A percentile compares a stretch with the other conserved stretches of the same genome.
These are phyloP conservation scores for Nannospalax galili DNA, from an alignment of 2,113 vertebrate genomes.

Conservation along the genomic window DNA sequence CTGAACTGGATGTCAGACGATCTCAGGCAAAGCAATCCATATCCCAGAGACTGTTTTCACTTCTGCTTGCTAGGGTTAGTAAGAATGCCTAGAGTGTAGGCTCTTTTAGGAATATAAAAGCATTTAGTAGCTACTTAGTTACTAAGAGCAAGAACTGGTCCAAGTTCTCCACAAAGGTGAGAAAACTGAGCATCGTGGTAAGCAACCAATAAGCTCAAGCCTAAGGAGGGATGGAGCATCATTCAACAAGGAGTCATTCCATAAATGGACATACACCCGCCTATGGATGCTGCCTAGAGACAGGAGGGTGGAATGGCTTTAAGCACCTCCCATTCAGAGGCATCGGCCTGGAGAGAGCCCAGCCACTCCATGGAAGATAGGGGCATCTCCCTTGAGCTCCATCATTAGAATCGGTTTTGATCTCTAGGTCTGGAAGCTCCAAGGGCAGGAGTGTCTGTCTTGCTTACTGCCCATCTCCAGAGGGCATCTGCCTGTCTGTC, in stretches of 20 bases:
- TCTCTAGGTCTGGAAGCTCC: neutral
- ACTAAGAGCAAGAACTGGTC: neutral
- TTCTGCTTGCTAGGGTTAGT: neutral
- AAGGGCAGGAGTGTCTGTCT: neutral
- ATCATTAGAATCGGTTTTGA: neutral
- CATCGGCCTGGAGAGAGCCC: neutral
- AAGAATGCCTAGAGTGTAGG: neutral
- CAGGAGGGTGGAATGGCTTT: neutral
- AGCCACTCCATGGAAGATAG: fast-evolving
- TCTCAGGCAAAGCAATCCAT: fast-evolving
- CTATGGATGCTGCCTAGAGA: no score
- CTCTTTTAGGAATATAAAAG: fast-evolving
- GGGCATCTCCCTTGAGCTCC: neutral
- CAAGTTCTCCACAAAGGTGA: neutral
- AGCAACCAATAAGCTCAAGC: neutral
- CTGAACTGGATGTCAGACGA: neutral
- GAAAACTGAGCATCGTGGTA: neutral
- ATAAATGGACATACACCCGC: neutral
- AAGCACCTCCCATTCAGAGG: neutral
- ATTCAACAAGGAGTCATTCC: neutral
- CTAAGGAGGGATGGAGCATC: neutral
- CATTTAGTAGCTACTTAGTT: neutral
- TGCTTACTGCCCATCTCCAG: neutral
- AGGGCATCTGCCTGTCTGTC: neutral
- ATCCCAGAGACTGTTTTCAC: neutral